phyloP scores from a whole-genome alignment of 2,888 invertebrate genomes.

The Tinea trinotella region DNA sequence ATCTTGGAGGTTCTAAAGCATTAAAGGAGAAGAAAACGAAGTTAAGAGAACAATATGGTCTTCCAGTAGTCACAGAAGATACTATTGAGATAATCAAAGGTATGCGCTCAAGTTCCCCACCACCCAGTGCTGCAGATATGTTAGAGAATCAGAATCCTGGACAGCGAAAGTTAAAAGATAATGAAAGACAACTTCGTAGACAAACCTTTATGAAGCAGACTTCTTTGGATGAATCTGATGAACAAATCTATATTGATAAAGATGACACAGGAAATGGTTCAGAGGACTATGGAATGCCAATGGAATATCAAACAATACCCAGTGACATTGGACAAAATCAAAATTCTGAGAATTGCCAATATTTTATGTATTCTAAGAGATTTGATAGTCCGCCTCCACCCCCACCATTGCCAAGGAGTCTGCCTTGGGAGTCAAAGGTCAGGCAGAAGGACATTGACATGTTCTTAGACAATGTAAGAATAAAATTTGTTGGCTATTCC shows the following conservation, averaged over 20 bases:
- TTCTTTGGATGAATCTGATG: constrained; percentile 86
- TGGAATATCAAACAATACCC: constrained; percentile 71
- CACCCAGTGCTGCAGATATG: constrained; percentile 91
- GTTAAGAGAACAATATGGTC: constrained; percentile 77
- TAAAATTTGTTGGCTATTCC: constrained; percentile 97
- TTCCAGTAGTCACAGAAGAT: constrained; percentile 89
- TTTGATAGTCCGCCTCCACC: constrained; percentile 63
- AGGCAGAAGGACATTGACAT: constrained; percentile 93
- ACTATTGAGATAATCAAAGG: constrained; percentile 93
- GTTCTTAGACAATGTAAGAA: constrained; percentile 90
- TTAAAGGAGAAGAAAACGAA: constrained; percentile 83
- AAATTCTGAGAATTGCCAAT: constrained; percentile 38
- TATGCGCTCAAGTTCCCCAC: constrained; percentile 96
- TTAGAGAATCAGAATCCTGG: constrained; percentile 88
- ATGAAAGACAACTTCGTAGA: constrained; percentile 78
- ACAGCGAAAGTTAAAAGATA: constrained; percentile 68
- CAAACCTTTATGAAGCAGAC: constrained; percentile 92
- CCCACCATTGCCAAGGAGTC: constrained; percentile 69
- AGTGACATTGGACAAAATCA: constrained; percentile 43
- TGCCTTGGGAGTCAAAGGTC: constrained; percentile 98
- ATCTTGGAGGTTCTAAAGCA: constrained; percentile 91
- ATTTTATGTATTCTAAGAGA: constrained; percentile 54
- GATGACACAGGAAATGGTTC: constrained; percentile 75
- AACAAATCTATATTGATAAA: constrained; percentile 81
- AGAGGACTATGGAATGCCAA: constrained; percentile 75